phyloP scores from a whole-genome alignment of 2,797 vertebrate genomes.

The Adelosebastes latens region DNA sequence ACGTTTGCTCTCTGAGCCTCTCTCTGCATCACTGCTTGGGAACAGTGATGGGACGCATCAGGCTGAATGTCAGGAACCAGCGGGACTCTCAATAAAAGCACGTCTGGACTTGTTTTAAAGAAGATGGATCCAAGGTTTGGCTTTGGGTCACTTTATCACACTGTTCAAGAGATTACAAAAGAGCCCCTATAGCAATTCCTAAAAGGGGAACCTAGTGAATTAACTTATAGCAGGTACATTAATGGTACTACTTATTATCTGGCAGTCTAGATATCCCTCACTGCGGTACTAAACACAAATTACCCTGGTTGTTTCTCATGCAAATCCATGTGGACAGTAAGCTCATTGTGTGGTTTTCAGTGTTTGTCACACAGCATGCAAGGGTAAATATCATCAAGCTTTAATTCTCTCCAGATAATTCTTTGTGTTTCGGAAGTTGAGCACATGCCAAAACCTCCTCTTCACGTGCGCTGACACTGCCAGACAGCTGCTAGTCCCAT shows the following conservation, averaged over 20 bases:
- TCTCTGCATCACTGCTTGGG: neutral
- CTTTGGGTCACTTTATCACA: constrained; percentile 43
- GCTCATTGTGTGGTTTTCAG: constrained; percentile 52
- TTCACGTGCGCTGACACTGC: constrained; percentile 63
- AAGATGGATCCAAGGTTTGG: constrained; percentile 7
- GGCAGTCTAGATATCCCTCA: constrained; percentile 35
- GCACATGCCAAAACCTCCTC: constrained; percentile 56
- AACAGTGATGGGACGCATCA: constrained; percentile 2
- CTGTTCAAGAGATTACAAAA: constrained; percentile 11
- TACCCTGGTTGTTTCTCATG: constrained; percentile 20
- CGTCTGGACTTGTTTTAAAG: constrained; percentile 11
- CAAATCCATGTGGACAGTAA: constrained; percentile 38
- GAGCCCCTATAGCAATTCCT: constrained; percentile 2
- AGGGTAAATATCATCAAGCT: constrained; percentile 27
- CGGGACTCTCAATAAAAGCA: constrained; percentile 10
- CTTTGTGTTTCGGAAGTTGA: constrained; percentile 25
- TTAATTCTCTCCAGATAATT: constrained; percentile 40
- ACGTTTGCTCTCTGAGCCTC: constrained; percentile 86
- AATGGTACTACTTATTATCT: constrained; percentile 43
- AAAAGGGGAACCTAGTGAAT: constrained; percentile 1
- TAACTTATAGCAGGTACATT: constrained; percentile 20
- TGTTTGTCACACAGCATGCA: constrained; percentile 63
- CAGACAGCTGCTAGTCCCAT: constrained; percentile 56
- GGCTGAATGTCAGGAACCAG: constrained; percentile 22
- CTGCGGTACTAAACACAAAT: constrained; percentile 34